phyloP scores from a whole-genome alignment of 2,888 invertebrate genomes.

The Sphecodes monilicornis region DNA sequence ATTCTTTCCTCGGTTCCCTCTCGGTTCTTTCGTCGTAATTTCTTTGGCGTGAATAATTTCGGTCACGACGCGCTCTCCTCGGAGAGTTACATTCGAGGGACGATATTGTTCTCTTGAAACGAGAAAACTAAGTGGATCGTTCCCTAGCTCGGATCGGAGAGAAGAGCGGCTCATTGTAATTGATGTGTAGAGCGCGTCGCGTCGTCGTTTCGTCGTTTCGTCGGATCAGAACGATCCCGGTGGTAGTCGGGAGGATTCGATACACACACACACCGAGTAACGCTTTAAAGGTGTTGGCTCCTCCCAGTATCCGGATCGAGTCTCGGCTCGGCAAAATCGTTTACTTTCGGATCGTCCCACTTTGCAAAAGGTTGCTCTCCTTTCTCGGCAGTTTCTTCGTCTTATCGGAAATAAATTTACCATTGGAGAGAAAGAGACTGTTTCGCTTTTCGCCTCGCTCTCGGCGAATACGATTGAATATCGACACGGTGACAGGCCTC shows the following conservation, averaged over 20 bases:
- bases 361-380: conserved; percentile 5
- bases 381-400: conserved; percentile 7
- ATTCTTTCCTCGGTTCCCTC: not conserved
- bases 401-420: conserved; percentile 1
- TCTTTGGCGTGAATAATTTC: conserved; percentile 7
- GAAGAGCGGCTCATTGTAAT: not conserved
- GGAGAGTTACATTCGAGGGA: not conserved
- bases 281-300: not conserved
- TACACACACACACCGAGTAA: not conserved
- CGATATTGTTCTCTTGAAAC: conserved; percentile 7
- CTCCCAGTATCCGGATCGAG: conserved; percentile 15
- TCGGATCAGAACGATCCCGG: conserved; percentile 12
- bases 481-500: conserved; percentile 4
- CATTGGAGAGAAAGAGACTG: not conserved
- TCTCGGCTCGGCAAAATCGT: not conserved
- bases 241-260: conserved; percentile 9
- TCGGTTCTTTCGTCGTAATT: not conserved
- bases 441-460: not conserved
- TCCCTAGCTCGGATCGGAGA: not conserved
- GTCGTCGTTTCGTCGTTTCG: not conserved
- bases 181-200: conserved; percentile 11
- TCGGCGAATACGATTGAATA: not conserved
- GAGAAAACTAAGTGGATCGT: conserved; percentile 14
- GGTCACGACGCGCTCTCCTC: not conserved
- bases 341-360: conserved; percentile 4